Percentiles rank a stretch among this genome's conserved stretches.
phyloP scores from a whole-genome alignment of 1,140 invertebrate species.

The Drosophila ambigua region DNA sequence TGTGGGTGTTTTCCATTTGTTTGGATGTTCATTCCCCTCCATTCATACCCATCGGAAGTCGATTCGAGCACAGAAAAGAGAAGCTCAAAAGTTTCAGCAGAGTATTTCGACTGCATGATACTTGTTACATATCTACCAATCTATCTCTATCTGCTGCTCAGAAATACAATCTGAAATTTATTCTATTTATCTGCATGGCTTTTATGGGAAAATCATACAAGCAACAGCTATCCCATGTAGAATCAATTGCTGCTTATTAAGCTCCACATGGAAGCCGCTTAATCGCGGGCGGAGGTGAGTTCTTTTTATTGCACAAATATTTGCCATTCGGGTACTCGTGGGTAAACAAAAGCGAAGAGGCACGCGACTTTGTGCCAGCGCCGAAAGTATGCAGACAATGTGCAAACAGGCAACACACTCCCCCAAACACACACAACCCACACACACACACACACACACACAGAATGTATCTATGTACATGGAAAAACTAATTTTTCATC shows the following conservation, averaged over 20 bases:
- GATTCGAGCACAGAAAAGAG: background rate
- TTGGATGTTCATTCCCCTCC: background rate
- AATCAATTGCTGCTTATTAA: constrained; percentile 39
- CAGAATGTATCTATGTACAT: constrained; percentile 57
- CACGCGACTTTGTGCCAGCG: constrained; percentile 75
- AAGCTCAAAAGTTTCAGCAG: background rate
- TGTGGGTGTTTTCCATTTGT: constrained; percentile 25
- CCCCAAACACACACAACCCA: constrained; percentile 20
- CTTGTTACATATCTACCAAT: too few species aligned
- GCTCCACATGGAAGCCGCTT: constrained; percentile 42
- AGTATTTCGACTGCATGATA: too few species aligned
- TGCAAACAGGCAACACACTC: constrained; percentile 64
- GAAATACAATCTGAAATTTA: background rate
- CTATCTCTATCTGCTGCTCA: too few species aligned
- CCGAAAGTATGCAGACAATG: constrained; percentile 80
- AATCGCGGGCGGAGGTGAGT: constrained; percentile 36
- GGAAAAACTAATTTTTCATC: constrained; percentile 79
- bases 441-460: constrained; percentile 6
- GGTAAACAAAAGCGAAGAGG: constrained; percentile 58
- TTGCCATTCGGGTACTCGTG: constrained; percentile 49
- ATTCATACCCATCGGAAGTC: too few species aligned
- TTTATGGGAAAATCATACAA: too few species aligned
- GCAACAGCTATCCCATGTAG: background rate
- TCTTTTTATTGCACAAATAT: constrained; percentile 72
- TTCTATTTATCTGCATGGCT: too few species aligned